Percentiles rank a stretch among this genome's conserved stretches.
Conservation (phyloP, 2,113 vertebrate genomes). For the Alosa alosa region DNA sequence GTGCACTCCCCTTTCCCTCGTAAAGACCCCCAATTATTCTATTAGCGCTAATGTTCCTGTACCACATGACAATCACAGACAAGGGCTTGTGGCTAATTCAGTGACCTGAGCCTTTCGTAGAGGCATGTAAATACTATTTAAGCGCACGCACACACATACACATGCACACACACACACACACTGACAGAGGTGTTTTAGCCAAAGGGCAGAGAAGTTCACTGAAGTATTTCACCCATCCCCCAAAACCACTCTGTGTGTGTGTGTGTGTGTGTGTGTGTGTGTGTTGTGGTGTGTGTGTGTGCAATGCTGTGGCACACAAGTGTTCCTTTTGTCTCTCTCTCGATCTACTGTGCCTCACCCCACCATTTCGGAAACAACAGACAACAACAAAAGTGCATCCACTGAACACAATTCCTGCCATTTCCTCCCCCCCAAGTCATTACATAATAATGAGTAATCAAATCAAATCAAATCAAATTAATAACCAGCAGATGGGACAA, state of each 20-base stretch:
- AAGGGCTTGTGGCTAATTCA: constrained; percentile 8
- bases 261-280: constrained; percentile 3
- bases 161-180: neutral
- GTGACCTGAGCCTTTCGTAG: neutral
- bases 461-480: neutral
- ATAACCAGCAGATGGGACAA: neutral
- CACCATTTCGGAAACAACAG: neutral
- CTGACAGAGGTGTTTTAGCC: neutral
- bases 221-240: no score
- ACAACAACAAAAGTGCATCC: neutral
- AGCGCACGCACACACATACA: neutral
- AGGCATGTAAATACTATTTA: constrained; percentile 1
- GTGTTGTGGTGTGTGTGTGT: constrained; percentile 1
- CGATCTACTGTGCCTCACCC: no score
- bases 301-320: neutral
- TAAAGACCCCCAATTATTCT: constrained; percentile 54
- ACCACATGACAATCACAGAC: constrained; percentile 59
- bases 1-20: neutral
- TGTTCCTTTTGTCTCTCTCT: no score
- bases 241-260: neutral
- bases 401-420: neutral
- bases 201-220: no score
- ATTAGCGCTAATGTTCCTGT: constrained; percentile 47
- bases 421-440: neutral
- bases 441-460: neutral